These are phyloP conservation scores for Ciconia maguari DNA, from an alignment of 2,113 vertebrate genomes.

Conservation along the genomic window DNA sequence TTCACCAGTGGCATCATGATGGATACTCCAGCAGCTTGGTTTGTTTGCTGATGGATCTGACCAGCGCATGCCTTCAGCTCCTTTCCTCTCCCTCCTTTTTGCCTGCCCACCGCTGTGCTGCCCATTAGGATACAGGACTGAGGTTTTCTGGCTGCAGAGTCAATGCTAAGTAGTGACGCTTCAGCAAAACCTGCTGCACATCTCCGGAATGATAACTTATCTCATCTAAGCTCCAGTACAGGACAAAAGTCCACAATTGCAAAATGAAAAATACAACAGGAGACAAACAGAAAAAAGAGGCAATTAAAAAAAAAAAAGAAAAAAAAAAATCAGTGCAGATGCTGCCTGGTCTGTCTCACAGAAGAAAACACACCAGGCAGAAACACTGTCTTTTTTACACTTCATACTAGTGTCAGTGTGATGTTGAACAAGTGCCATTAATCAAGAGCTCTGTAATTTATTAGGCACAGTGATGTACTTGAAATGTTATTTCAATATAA, in stretches of 20 bases:
- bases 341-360: background rate
- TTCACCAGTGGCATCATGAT: slow-evolving; percentile 4
- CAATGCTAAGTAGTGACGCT: background rate
- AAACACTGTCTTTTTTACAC: slow-evolving; percentile 19
- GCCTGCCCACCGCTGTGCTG: background rate
- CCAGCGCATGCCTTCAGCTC: background rate
- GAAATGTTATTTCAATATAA: slow-evolving; percentile 61
- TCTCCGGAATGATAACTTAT: background rate
- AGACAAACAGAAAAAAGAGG: background rate
- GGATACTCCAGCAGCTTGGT: background rate
- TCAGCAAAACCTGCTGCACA: background rate
- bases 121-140: background rate
- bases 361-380: background rate
- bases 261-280: background rate
- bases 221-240: background rate
- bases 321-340: background rate
- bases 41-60: slow-evolving; percentile 6
- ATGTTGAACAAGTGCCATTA: slow-evolving; percentile 62
- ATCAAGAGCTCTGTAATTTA: slow-evolving; percentile 65
- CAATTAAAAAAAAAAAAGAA: background rate
- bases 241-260: background rate
- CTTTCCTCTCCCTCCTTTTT: background rate
- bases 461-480: slow-evolving; percentile 55
- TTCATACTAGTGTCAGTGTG: slow-evolving; percentile 40
- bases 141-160: background rate